A percentile compares a stretch with the other conserved stretches of the same genome.
Evolutionary conservation across 2,113 vertebrate species (phyloP).

Genomic region (Sarotherodon lohbergeri): DNA sequence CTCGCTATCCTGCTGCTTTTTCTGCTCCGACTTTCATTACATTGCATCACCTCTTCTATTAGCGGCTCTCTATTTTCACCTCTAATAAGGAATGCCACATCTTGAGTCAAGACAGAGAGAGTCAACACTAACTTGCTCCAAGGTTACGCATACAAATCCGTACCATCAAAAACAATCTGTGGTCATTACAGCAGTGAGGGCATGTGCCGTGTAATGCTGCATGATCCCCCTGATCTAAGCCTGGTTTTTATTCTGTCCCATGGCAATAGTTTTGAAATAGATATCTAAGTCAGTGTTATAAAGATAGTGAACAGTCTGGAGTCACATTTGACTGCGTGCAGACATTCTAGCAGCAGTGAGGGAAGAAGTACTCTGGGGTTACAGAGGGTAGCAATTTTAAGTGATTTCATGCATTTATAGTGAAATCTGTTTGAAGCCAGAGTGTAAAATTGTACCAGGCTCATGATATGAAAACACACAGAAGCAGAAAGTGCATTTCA

Average conservation of each 20-base stretch:
- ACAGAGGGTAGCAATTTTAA: constrained; percentile 20
- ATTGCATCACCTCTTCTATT: constrained; percentile 7
- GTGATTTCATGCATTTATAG: constrained; percentile 22
- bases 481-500: neutral
- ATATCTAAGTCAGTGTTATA: constrained; percentile 13
- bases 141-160: constrained; percentile 13
- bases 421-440: constrained; percentile 5
- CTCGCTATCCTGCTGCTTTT: neutral
- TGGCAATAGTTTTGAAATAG: constrained; percentile 46
- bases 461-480: constrained; percentile 22
- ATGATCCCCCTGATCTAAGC: constrained; percentile 35
- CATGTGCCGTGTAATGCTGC: constrained; percentile 42
- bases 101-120: neutral
- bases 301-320: constrained; percentile 19
- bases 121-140: constrained; percentile 9
- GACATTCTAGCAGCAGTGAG: neutral
- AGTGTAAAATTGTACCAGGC: constrained; percentile 3
- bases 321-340: neutral
- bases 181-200: constrained; percentile 20
- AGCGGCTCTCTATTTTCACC: neutral
- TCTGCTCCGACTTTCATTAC: neutral
- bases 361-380: neutral
- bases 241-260: constrained; percentile 25
- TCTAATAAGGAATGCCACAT: neutral
- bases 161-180: constrained; percentile 35